These are phyloP conservation scores for Gymnoscopelus microlampas DNA, from an alignment of 2,797 vertebrate species.

Conservation along the genomic window DNA sequence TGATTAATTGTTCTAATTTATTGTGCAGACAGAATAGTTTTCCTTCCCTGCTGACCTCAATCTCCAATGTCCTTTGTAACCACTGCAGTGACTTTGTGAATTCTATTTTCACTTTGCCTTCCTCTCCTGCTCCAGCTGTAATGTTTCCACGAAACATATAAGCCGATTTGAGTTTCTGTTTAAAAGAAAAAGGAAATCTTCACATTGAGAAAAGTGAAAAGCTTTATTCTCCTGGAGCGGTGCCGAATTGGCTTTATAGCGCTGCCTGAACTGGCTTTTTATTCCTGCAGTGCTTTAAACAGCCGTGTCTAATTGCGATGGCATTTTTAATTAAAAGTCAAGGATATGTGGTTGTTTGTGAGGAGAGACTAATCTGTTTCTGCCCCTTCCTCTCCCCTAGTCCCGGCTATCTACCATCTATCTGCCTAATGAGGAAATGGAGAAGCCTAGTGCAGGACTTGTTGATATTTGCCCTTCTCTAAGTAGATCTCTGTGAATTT, in stretches of 20 bases:
- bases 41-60: conserved; percentile 79
- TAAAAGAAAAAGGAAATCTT: conserved; percentile 51
- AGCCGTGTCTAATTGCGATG: conserved; percentile 86
- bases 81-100: conserved; percentile 76
- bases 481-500: conserved; percentile 77
- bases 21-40: conserved; percentile 67
- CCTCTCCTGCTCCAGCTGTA: conserved; percentile 68
- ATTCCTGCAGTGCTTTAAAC: conserved; percentile 81
- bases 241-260: conserved; percentile 80
- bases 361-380: conserved; percentile 82
- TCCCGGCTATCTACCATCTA: conserved; percentile 81
- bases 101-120: conserved; percentile 68
- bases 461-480: conserved; percentile 82
- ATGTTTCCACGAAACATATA: conserved; percentile 76
- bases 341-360: conserved; percentile 86
- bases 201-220: conserved; percentile 76
- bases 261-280: conserved; percentile 77
- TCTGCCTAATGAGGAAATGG: conserved; percentile 84
- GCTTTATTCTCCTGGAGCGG: conserved; percentile 81
- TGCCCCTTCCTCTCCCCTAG: conserved; percentile 71
- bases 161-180: conserved; percentile 82
- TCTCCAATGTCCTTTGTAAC: conserved; percentile 78
- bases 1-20: conserved; percentile 85
- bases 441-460: conserved; percentile 76
- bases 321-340: conserved; percentile 89